Evolutionary conservation across 2,888 invertebrate species (phyloP), one percentile per base, ranked within the genome.

Genomic region (Tryphoninae sp.): DNA sequence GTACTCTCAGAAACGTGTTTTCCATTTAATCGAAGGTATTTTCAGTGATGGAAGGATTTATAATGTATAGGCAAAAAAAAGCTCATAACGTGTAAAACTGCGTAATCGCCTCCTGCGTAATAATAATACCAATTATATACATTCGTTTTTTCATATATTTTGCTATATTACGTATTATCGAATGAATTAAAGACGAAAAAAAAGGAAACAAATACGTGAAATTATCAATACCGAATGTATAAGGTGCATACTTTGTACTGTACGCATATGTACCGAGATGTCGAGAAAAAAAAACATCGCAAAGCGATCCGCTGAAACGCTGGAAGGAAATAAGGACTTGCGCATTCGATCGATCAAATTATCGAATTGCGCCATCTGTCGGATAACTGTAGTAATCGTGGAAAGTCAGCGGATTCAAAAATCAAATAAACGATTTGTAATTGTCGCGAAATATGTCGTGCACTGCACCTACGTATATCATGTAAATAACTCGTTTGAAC

Each of bases 101-200:
- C 72, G 82, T 68, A 73, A 79, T 76, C 67, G 62, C 40, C 78
- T 68, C 61, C 62, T 55, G 76, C 76, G 77, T 71, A n/a, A 68
- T 26, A 26, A 64, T 19, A 19, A 40, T 33, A 33, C 0, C 65
- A 51, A 55, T 26, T 55, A 80, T 80, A 80, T 77, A 84, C 74
- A 84, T 79, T 84, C 75, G 68, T 77, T 84, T 83, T 83, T 83
- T 83, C 81, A 78, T 83, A 83, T 83, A 84, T 84, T 85, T 85
- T 84, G 84, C 51, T 84, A 85, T 81, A 82, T 78, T 83, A 74
- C 51, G 76, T 83, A 81, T 78, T 78, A 61, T 80, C 69, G 64
- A 71, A 80, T 82, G 74, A 64, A 69, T 73, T 68, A 68, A 67
- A 51, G 59, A 13, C 45, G 45, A 69, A 69, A 40, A 73, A 67